Percentiles rank a stretch among this genome's conserved stretches.
Conservation (phyloP, 2,113 vertebrate genomes). For the Gymnobelideus leadbeateri region DNA sequence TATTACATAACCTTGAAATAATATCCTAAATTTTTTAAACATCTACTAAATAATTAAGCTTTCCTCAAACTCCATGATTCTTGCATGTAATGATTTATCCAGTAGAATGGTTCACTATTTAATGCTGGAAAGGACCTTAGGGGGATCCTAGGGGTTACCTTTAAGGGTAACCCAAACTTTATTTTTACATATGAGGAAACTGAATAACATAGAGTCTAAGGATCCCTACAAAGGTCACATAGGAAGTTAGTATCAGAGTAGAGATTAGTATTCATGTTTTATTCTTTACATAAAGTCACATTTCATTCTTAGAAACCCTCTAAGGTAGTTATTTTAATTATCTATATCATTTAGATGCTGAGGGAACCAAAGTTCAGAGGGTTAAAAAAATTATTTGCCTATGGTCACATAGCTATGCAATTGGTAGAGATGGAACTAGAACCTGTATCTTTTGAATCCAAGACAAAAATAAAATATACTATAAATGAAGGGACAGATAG, state of each 20-base stretch:
- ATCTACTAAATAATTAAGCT: neutral
- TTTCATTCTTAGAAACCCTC: neutral
- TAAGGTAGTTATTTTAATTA: neutral
- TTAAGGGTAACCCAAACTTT: neutral
- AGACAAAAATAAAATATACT: neutral
- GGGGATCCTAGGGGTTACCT: neutral
- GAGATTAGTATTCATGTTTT: neutral
- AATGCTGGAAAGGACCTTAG: neutral
- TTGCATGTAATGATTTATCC: neutral
- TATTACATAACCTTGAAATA: neutral
- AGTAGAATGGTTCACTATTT: neutral
- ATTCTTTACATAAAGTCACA: neutral
- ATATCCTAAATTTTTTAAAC: neutral
- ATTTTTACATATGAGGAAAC: neutral
- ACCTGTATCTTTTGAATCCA: neutral
- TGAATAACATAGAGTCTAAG: neutral
- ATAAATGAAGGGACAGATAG: neutral
- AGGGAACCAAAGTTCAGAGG: neutral
- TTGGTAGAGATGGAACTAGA: neutral
- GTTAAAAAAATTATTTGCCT: neutral
- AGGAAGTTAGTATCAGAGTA: neutral
- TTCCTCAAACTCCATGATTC: neutral
- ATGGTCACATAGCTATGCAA: neutral
- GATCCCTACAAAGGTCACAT: neutral
- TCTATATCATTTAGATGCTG: neutral